Percentiles rank a stretch among this genome's conserved stretches.
Evolutionary conservation across 2,888 invertebrate genomes (phyloP).

Genomic region (Tiliacea citrago): DNA sequence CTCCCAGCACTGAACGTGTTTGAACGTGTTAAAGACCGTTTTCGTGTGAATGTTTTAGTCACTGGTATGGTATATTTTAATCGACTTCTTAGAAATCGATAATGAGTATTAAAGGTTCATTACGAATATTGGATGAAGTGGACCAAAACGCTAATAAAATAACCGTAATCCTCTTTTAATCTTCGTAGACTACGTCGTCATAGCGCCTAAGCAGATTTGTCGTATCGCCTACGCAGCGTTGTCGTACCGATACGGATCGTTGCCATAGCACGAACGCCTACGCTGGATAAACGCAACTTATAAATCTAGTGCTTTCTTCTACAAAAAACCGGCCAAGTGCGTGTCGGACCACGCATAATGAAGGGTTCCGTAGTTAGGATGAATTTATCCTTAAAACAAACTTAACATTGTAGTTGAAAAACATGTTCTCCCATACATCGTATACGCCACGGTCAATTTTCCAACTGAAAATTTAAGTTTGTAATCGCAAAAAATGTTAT

Average conservation of each 20-base stretch:
- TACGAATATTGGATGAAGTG: not conserved
- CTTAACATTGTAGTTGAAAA: too few relatives aligned
- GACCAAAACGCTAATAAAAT: not conserved
- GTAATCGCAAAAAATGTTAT: too few relatives aligned
- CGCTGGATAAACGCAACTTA: too few relatives aligned
- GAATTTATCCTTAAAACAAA: too few relatives aligned
- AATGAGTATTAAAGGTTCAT: not conserved
- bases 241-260: not conserved
- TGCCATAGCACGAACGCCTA: not conserved
- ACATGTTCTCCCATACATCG: too few relatives aligned
- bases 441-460: too few relatives aligned
- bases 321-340: too few relatives aligned
- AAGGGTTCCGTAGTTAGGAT: too few relatives aligned
- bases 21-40: too few relatives aligned
- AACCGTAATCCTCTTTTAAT: not conserved
- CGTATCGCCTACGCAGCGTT: not conserved
- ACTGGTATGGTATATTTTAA: not conserved
- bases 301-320: not conserved
- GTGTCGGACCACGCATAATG: too few relatives aligned
- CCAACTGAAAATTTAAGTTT: too few relatives aligned
- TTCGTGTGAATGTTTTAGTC: not conserved
- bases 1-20: too few relatives aligned
- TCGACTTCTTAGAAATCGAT: not conserved
- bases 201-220: not conserved
- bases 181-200: not conserved